A percentile compares a stretch with the other conserved stretches of the same genome.
These are phyloP conservation scores for Onychomys leucogaster DNA, from an alignment of 2,797 vertebrate species.

Conservation along the genomic window DNA sequence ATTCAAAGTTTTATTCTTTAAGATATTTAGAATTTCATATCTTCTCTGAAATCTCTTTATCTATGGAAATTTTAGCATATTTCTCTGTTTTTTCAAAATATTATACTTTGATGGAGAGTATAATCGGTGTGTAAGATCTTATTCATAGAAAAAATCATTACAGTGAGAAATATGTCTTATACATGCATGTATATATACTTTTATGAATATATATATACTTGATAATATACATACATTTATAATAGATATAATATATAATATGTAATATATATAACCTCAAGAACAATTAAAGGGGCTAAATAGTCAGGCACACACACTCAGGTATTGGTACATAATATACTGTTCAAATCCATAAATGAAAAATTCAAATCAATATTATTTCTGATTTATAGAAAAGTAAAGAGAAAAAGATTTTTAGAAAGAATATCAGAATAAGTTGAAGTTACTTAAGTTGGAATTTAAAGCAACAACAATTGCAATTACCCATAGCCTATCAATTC, in stretches of 20 bases:
- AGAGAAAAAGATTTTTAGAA: neutral
- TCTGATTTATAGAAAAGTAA: neutral
- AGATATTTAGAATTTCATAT: neutral
- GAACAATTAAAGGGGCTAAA: neutral
- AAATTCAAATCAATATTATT: neutral
- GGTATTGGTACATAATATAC: neutral
- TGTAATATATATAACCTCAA: neutral
- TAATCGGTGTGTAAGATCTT: neutral
- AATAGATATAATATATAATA: too few relatives aligned
- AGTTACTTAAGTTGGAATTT: neutral
- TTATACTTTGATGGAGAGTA: neutral
- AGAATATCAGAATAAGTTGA: neutral
- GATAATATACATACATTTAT: neutral
- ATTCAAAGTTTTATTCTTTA: neutral
- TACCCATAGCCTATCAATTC: neutral
- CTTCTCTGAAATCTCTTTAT: neutral
- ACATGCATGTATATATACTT: neutral
- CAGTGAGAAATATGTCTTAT: neutral
- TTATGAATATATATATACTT: neutral
- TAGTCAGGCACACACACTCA: neutral
- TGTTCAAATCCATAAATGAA: neutral
- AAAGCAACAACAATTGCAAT: neutral
- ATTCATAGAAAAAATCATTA: neutral
- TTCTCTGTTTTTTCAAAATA: neutral
- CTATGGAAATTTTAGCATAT: neutral